Evolutionary conservation across 2,797 vertebrate genomes (phyloP), one percentile per base, ranked within the genome.

Genomic region (Artibeus lituratus): DNA sequence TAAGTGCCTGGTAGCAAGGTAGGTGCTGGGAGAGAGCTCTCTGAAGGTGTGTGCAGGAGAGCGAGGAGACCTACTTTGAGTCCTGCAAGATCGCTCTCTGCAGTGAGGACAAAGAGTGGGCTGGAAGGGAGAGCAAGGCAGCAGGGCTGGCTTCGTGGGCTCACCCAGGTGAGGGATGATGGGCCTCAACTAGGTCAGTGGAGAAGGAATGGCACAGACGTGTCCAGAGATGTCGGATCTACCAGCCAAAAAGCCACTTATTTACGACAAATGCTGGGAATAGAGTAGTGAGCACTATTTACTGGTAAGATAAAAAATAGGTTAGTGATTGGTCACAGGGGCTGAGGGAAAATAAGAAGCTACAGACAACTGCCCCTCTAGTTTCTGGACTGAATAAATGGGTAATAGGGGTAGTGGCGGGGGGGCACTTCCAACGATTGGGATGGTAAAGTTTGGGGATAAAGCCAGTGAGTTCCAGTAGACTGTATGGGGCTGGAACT

Each of bases 341-440:
- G 1, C 29, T 15, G 1, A 42, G 70, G 24, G 22, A 12, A 57
- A 35, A 18, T 18, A 4, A 47, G 44, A 37, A 35, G 10, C 26
- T 26, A 11, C 32, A 3, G 70, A 10, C 1, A 3, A 14, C 57
- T 44, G 47, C 4, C 2, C 1, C 37, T 62, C 1, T 10, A 21
- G 24, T 32, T 37, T 51, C 74, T 29, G 21, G 11, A 35, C 55
- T 69, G 67, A 42, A 55, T 18, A 80, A 44, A 19, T 4, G 19
- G 2, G 0, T 24, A 37, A 24, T 29, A 59, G 14, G 26, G 26
- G 42, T 49, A 39, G 22, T 42, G 24, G 70, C 5, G 5, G 44
- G 12, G 37, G 55, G 19, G 22, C 51, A 49, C 11, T 74, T 24
- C 19, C 1, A 0, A 32, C 44, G 10, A 37, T 5, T 26, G 32